Conservation (phyloP, 1,140 invertebrate species). For the Cotesia vestalis region DNA sequence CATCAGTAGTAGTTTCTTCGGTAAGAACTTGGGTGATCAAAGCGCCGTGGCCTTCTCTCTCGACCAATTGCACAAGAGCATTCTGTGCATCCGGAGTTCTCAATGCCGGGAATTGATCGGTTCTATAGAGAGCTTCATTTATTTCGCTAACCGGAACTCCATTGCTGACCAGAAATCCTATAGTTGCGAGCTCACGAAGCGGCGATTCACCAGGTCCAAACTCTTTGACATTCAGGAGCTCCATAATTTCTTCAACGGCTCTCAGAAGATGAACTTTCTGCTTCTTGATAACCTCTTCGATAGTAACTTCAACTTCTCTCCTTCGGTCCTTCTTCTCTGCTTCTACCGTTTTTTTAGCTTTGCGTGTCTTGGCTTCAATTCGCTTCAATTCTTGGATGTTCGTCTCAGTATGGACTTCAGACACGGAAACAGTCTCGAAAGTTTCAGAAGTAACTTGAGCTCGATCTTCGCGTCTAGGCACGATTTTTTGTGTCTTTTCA, state of each 20-base stretch:
- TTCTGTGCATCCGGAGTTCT: constrained; percentile 81
- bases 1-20: constrained; percentile 79
- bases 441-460: constrained; percentile 57
- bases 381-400: constrained; percentile 63
- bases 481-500: constrained; percentile 62
- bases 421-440: constrained; percentile 59
- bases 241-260: constrained; percentile 79
- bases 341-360: constrained; percentile 46
- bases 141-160: constrained; percentile 81
- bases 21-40: constrained; percentile 82
- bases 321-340: constrained; percentile 60
- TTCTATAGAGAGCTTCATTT: constrained; percentile 75
- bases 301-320: constrained; percentile 60
- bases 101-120: constrained; percentile 80
- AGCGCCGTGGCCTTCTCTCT: constrained; percentile 80
- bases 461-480: constrained; percentile 61
- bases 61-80: constrained; percentile 82
- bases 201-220: constrained; percentile 82
- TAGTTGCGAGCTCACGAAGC: constrained; percentile 80
- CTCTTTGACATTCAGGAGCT: constrained; percentile 77
- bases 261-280: constrained; percentile 71
- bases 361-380: constrained; percentile 53
- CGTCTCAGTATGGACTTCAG: constrained; percentile 61
- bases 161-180: constrained; percentile 78
- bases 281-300: constrained; percentile 68